Evolutionary conservation across 2,113 vertebrate species (phyloP), one percentile per base, ranked within the genome.

Genomic region (Elanoides forficatus): DNA sequence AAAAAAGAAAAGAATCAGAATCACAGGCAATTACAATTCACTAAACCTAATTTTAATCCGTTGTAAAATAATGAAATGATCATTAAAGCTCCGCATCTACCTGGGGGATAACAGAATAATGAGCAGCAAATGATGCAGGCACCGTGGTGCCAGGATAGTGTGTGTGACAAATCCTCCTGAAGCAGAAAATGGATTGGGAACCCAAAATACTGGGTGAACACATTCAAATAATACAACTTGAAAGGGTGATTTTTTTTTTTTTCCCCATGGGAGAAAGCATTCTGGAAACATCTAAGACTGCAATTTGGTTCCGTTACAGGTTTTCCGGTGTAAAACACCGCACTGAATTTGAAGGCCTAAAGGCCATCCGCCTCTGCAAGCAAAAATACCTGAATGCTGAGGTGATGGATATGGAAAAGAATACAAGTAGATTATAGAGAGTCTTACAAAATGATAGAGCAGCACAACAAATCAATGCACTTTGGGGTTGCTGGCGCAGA

Each of bases 381-480:
- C 36, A 38, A 91, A 95, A 96, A 70, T 58, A 55, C 7, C 38
- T 34, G 56, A 72, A 92, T 52, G 63, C 50, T 0, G 0, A 19
- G 5, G 50, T 95, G 95, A 96, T 88, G 81, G 72, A 92, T 95
- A 92, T 59, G 63, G 85, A 94, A 94, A 93, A 96, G 80, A 88
- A 91, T 71, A 75, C 40, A 21, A 92, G 80, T 88, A 93, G 82
- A 95, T 96, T 94, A 96, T 67, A 88, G 65, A 63, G n/a, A 86
- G 92, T 78, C 88, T 88, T 84, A 84, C 45, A 47, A 95, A 96
- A 90, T 93, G 94, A 95, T 78, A 91, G 82, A 94, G 86, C 67
- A 90, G 90, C 79, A 86, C 93, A 97, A 93, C 75, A 94, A 86
- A 93, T 95, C 95, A 93, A 88, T 96, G 92, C 2, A 5, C 63